Base-by-base conservation (phyloP, 2,797 vertebrate species). In the Salarias fasciatus region DNA sequence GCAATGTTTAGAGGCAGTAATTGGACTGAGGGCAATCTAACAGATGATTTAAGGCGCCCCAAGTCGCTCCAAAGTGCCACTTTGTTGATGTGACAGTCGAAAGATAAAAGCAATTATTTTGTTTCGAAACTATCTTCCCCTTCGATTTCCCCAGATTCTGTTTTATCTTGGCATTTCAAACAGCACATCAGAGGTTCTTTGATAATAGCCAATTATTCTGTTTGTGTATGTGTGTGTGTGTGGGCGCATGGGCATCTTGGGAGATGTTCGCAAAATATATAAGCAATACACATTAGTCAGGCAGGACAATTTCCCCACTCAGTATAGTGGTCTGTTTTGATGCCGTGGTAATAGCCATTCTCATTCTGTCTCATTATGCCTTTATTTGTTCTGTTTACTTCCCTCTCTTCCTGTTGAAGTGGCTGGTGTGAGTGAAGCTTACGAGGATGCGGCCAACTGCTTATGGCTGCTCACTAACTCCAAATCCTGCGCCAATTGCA, bases 391-490 rank as follows among this genome's bases (percentile, higher is more conserved):
- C 69, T 79, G 53, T 88, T 72, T 69, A 58, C 63, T 51, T 49
- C 54, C 57, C 50, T 37, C 24, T 44, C 31, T 53, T 68, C 29
- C 50, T 69, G 33, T 40, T 69, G 69, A 88, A 99, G 98, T 99
- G 84, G 97, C 95, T 65, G 97, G 97, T 80, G 98, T 99, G 86
- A 96, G 93, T 44, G 97, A 96, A 86, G 97, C 97, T 13, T 99
- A 95, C 31, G 98, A 99, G 85, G 98, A 99, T 48, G 98, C 98
- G 69, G 98, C 98, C 90, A 99, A 99, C 89, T 98, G 98, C 87
- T 91, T 99, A 69, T 99, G 98, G 98, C 87, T 99, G 80, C 94
- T 99, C 71, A 94, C 94, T 1, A 99, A 99, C 92, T 95, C 97
- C 69, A 99, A 99, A 85, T 88, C 98, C 11, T 99, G 98, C 41